phyloP scores from a whole-genome alignment of 2,797 vertebrate genomes.

The Crotalus adamanteus region DNA sequence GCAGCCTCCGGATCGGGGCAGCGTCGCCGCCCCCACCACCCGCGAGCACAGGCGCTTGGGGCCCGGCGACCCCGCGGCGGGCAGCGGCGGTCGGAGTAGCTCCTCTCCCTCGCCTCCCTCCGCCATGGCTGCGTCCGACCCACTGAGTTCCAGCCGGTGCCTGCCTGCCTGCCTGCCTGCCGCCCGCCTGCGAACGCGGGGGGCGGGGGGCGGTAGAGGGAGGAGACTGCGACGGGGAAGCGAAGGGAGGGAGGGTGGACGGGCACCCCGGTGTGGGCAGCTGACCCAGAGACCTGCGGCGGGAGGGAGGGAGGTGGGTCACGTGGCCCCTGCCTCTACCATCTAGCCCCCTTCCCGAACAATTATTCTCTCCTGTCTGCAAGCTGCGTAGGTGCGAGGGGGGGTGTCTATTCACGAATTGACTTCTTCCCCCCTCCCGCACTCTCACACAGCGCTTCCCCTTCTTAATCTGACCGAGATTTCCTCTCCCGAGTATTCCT shows the following conservation, averaged over 20 bases:
- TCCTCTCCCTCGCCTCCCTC: constrained; percentile 89
- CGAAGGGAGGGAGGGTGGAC: constrained; percentile 3
- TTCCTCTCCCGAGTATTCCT: neutral
- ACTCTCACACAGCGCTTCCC: neutral
- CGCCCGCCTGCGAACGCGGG: constrained; percentile 71
- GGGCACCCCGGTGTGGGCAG: constrained; percentile 1
- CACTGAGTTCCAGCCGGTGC: constrained; percentile 47
- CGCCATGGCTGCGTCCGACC: constrained; percentile 82
- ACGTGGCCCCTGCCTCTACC: neutral
- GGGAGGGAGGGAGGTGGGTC: neutral
- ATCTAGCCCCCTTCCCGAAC: neutral
- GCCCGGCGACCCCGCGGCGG: constrained; percentile 66
- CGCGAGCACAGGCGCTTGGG: constrained; percentile 89
- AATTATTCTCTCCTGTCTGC: neutral
- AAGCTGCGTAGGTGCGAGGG: neutral
- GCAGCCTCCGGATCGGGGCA: constrained; percentile 60
- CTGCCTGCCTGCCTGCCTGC: constrained; percentile 69
- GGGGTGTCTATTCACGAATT: neutral
- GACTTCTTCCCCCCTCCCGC: neutral
- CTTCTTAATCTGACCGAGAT: neutral
- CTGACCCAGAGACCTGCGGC: neutral
- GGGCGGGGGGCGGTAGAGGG: constrained; percentile 58
- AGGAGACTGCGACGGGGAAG: constrained; percentile 1
- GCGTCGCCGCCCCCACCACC: constrained; percentile 63
- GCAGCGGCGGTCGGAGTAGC: constrained; percentile 78